These are phyloP conservation scores for Drosophila biarmipes DNA, from an alignment of 1,140 invertebrate species.

Conservation along the genomic window DNA sequence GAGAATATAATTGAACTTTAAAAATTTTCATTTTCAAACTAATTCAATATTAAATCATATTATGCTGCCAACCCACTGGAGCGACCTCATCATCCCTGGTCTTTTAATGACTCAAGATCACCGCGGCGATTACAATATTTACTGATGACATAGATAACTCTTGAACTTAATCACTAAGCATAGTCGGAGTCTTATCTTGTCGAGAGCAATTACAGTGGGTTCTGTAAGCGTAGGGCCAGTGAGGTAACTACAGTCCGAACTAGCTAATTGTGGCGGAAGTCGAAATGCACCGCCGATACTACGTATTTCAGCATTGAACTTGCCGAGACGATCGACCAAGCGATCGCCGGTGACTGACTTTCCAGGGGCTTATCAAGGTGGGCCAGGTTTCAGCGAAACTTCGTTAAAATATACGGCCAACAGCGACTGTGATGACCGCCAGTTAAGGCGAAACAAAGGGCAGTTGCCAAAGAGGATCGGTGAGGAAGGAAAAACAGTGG, in stretches of 20 bases:
- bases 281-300: conserved; percentile 50
- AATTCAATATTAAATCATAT: background rate
- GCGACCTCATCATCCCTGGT: background rate
- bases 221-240: conserved; percentile 12
- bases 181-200: conserved; percentile 13
- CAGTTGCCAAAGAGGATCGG: conserved; percentile 24
- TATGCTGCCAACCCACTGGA: conserved; percentile 10
- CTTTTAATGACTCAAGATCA: conserved; percentile 29
- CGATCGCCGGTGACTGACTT: conserved; percentile 21
- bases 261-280: conserved; percentile 68
- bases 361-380: conserved; percentile 68
- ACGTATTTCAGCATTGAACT: conserved; percentile 65
- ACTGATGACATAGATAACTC: conserved; percentile 33
- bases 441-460: conserved; percentile 65
- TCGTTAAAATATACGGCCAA: conserved; percentile 55
- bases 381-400: conserved; percentile 63
- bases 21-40: no score
- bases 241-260: conserved; percentile 5
- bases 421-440: conserved; percentile 55
- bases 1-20: no score
- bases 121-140: conserved; percentile 27
- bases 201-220: conserved; percentile 18
- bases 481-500: conserved; percentile 26
- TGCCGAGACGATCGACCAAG: conserved; percentile 29
- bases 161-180: conserved; percentile 13